These are phyloP conservation scores for Nasalis larvatus DNA, from an alignment of 2,113 vertebrate species.

Conservation along the genomic window DNA sequence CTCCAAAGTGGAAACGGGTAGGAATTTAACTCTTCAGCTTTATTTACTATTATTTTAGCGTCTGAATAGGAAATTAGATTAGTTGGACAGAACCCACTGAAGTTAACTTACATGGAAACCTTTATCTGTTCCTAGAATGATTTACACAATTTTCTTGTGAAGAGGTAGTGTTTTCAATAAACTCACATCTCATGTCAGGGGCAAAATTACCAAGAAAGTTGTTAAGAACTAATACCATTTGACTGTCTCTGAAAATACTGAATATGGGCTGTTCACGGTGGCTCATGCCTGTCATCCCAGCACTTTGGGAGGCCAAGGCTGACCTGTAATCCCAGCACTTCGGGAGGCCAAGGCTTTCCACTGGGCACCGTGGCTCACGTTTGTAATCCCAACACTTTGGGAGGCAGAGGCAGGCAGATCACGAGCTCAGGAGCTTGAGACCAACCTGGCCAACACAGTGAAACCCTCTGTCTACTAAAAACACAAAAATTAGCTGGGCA, in stretches of 20 bases:
- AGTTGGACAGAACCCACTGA: neutral
- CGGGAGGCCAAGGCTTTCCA: too few relatives aligned
- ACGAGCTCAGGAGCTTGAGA: too few relatives aligned
- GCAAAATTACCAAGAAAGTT: constrained; percentile 10
- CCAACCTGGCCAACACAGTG: too few relatives aligned
- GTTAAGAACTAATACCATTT: neutral
- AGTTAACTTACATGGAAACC: neutral
- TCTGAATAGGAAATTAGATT: neutral
- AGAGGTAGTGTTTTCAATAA: constrained; percentile 6
- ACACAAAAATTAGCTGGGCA: too few relatives aligned
- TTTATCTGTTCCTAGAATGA: constrained; percentile 18
- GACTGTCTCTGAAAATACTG: neutral
- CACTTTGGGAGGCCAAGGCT: too few relatives aligned
- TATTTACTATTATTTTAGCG: neutral
- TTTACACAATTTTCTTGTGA: neutral
- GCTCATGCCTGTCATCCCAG: too few relatives aligned
- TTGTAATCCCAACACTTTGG: too few relatives aligned
- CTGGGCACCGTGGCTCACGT: too few relatives aligned
- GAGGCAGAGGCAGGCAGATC: too few relatives aligned
- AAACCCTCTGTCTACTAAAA: too few relatives aligned
- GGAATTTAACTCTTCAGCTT: neutral
- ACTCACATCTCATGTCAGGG: neutral
- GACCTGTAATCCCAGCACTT: too few relatives aligned
- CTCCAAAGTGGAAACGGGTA: neutral
- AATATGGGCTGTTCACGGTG: too few relatives aligned